Percentiles rank a stretch among this genome's conserved stretches.
These are phyloP conservation scores for Myotis daubentonii DNA, from an alignment of 2,797 vertebrate genomes.

Conservation along the genomic window DNA sequence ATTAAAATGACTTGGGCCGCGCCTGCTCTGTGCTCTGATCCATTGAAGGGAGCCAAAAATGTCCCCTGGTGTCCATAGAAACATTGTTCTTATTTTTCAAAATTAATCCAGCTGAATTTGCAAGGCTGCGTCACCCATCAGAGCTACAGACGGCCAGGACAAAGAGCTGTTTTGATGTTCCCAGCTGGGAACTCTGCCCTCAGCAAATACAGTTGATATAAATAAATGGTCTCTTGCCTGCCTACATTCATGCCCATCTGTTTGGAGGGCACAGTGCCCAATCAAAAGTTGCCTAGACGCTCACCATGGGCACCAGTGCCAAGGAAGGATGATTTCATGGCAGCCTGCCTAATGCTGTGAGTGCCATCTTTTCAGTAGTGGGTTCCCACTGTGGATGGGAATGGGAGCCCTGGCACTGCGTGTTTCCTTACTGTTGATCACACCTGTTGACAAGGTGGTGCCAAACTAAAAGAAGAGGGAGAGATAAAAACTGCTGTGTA, in stretches of 20 bases:
- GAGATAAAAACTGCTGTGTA: conserved; percentile 8
- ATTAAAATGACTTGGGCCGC: conserved; percentile 76
- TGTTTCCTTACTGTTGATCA: conserved; percentile 53
- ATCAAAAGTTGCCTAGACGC: conserved; percentile 75
- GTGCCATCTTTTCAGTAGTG: conserved; percentile 54
- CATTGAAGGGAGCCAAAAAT: conserved; percentile 77
- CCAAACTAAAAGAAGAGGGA: conserved; percentile 65
- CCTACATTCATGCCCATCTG: conserved; percentile 78
- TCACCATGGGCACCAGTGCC: conserved; percentile 62
- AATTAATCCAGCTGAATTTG: conserved; percentile 83
- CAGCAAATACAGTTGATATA: conserved; percentile 83
- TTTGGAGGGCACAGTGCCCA: conserved; percentile 79
- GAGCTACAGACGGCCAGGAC: conserved; percentile 77
- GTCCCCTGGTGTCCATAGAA: conserved; percentile 75
- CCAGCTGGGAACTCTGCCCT: conserved; percentile 83
- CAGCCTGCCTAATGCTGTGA: conserved; percentile 70
- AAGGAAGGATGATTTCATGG: conserved; percentile 74
- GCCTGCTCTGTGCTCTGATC: conserved; percentile 70
- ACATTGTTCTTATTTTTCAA: conserved; percentile 81
- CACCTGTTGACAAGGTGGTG: conserved; percentile 64
- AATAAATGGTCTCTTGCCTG: conserved; percentile 85
- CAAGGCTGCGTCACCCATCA: conserved; percentile 76
- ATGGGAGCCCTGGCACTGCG: conserved; percentile 48
- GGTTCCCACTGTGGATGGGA: conserved; percentile 65
- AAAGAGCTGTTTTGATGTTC: conserved; percentile 80